Base-by-base conservation (phyloP, 2,888 invertebrate species). In the Mythimna pallens region DNA sequence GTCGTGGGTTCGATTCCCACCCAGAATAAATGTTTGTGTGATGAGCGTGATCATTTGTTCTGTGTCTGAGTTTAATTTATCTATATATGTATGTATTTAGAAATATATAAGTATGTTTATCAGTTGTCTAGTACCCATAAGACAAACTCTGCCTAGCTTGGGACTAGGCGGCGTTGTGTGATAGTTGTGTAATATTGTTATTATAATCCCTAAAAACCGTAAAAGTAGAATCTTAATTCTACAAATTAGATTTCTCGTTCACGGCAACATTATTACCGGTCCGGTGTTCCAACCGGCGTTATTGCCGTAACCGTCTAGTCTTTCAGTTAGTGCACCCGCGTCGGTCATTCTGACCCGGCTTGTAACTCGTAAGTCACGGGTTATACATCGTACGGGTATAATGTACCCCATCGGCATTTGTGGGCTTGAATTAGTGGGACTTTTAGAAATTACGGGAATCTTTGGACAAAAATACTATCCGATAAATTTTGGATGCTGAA, bases 271-370 rank as follows among this genome's bases (percentile, higher is more conserved):
- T 61, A 78, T 61, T 58, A 67, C 66, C 57, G 55, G 43, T 61
- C 54, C 59, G 58, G 43, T 43, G 34, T 77, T 73, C 65, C n/a
- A 71, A 36, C 73, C 65, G 55, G 47, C 55, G 61, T 78, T 84
- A 85, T 79, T 67, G 57, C 82, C 55, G 78, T 65, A 69, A 76
- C 64, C 40, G 43, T 61, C 59, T 74, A 70, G 76, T 81, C 76
- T 82, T 83, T 74, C 78, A 65, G 82, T 82, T 78, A 88, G 73
- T 86, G 80, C 83, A 86, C 88, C 88, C 88, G 22, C 34, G 87
- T 52, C 74, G 85, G 76, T 78, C 77, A 83, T 88, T 87, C 65
- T 64, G 34, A 57, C 30, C 59, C 55, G 36, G 82, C 20, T 64
- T n/a, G 55, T 5, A 22, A 55, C 64, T 63, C 81, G 55, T 80